These are phyloP conservation scores for Geotrupes spiniger DNA, from an alignment of 2,888 invertebrate genomes.

Conservation along the genomic window DNA sequence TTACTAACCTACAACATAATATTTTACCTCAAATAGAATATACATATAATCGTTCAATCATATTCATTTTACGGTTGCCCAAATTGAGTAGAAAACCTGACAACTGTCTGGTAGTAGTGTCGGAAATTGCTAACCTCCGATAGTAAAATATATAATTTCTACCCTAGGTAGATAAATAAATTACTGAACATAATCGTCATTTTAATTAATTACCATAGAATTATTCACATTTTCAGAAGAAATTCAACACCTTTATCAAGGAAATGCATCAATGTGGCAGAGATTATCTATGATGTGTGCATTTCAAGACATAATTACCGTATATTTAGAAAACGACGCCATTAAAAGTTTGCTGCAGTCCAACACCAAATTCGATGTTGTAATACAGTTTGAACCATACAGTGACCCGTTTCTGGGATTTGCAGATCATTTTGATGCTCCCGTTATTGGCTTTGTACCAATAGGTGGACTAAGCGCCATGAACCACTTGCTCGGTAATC, in stretches of 20 bases:
- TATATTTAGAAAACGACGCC: background rate
- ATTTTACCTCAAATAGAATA: no score
- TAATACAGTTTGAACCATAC: conserved; percentile 36
- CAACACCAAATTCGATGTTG: conserved; percentile 33
- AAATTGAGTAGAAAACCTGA: no score
- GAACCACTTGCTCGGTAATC: conserved; percentile 35
- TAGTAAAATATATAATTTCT: no score
- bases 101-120: no score
- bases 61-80: no score
- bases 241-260: background rate
- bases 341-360: conserved; percentile 7
- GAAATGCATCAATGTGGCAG: background rate
- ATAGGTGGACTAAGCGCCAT: conserved; percentile 27
- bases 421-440: conserved; percentile 38
- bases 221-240: background rate
- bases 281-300: background rate
- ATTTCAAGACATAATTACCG: background rate
- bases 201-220: no score
- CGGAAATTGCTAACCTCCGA: no score
- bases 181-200: no score
- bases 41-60: no score
- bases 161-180: no score
- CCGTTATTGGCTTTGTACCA: conserved; percentile 36
- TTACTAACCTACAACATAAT: no score
- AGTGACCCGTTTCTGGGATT: conserved; percentile 40